These are phyloP conservation scores for Ophraella communa DNA, from an alignment of 2,888 invertebrate genomes.

Conservation along the genomic window DNA sequence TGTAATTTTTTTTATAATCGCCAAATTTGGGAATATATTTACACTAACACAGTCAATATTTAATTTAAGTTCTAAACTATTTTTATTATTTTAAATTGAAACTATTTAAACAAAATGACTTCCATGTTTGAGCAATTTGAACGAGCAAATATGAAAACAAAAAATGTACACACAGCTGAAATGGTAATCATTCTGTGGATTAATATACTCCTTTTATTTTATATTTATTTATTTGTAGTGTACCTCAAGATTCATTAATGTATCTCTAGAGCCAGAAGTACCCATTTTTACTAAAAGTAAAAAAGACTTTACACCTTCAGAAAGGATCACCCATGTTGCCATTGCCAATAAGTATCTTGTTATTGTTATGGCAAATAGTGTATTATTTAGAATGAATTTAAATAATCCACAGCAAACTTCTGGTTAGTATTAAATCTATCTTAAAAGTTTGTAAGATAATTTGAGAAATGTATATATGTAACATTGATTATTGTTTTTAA, in stretches of 20 bases:
- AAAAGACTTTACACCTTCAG: conserved; percentile 80
- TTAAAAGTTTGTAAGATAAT: neutral
- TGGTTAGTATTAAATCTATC: conserved; percentile 63
- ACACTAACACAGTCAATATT: too few relatives aligned
- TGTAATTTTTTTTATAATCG: too few relatives aligned
- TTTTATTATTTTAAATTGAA: too few relatives aligned
- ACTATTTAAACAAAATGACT: conserved; percentile 67
- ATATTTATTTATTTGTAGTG: conserved; percentile 8
- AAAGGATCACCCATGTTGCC: conserved; percentile 79
- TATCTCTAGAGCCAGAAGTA: conserved; percentile 73
- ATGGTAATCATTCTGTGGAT: conserved; percentile 54
- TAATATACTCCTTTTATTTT: conserved; percentile 10
- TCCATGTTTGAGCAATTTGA: conserved; percentile 87
- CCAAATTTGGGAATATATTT: too few relatives aligned
- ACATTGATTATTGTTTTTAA: too few relatives aligned
- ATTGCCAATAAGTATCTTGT: conserved; percentile 84
- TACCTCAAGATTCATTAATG: conserved; percentile 65
- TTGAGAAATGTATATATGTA: too few relatives aligned
- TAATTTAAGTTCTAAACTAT: too few relatives aligned
- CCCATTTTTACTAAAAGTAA: conserved; percentile 88
- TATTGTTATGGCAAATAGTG: conserved; percentile 83
- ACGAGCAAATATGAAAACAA: conserved; percentile 71
- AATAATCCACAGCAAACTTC: conserved; percentile 78
- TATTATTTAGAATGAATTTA: conserved; percentile 81
- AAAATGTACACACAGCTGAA: conserved; percentile 58